Evolutionary conservation across 2,113 vertebrate genomes (phyloP).

Genomic region (Charina bottae): DNA sequence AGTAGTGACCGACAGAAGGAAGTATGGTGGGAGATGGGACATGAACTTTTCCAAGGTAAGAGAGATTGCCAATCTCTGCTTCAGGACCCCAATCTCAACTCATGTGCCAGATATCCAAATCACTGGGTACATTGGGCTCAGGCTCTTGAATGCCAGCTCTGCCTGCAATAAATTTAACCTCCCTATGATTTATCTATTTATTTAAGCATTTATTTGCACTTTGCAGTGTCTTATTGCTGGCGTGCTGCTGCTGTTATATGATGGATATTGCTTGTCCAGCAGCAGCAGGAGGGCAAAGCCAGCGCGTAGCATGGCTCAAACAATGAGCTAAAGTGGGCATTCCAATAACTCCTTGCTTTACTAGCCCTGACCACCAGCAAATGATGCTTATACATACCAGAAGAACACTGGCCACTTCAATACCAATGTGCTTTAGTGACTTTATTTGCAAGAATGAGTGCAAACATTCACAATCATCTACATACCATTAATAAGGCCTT

Average conservation of each 20-base stretch:
- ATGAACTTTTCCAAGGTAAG: background rate
- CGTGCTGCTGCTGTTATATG: background rate
- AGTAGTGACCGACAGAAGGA: background rate
- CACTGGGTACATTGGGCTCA: background rate
- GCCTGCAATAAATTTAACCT: background rate
- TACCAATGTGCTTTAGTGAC: background rate
- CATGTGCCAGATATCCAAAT: background rate
- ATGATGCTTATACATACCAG: background rate
- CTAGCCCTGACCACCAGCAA: background rate
- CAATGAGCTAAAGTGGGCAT: background rate
- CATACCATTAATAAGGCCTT: conserved; percentile 26
- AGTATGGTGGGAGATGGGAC: background rate
- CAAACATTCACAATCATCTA: conserved; percentile 33
- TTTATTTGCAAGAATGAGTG: conserved; percentile 25
- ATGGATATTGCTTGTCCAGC: background rate
- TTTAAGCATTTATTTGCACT: background rate
- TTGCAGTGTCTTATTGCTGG: background rate
- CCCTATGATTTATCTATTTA: background rate
- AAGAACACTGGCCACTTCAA: background rate
- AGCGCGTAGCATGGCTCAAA: background rate
- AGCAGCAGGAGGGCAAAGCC: background rate
- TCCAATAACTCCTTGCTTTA: background rate
- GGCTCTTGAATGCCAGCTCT: background rate
- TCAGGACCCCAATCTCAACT: background rate
- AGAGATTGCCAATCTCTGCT: background rate